phyloP scores from a whole-genome alignment of 2,113 vertebrate species.

The Coturnix japonica region DNA sequence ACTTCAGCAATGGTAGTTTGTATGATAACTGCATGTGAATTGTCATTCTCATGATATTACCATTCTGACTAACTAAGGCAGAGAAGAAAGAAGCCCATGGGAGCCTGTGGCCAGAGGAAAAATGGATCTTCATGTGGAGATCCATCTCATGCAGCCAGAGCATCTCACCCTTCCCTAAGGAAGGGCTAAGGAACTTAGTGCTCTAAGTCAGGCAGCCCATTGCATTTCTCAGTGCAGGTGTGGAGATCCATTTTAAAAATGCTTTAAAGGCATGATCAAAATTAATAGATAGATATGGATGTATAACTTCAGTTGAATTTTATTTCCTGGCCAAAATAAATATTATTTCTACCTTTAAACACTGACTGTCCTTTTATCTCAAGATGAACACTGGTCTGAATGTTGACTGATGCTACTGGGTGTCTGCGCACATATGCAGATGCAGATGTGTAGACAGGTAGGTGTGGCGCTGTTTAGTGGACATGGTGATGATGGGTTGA shows the following conservation, averaged over 20 bases:
- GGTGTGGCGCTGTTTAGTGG: too few relatives aligned
- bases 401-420: background rate
- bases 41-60: background rate
- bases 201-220: background rate
- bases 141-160: too few relatives aligned
- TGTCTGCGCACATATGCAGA: fast-evolving
- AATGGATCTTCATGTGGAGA: background rate
- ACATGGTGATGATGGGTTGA: too few relatives aligned
- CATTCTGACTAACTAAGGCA: fast-evolving
- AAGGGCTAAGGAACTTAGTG: background rate
- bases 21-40: background rate
- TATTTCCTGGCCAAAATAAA: background rate
- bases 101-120: background rate
- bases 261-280: background rate
- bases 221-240: background rate
- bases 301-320: background rate
- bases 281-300: too few relatives aligned
- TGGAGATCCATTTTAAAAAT: fast-evolving
- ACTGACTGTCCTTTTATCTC: background rate
- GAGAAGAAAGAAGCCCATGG: background rate
- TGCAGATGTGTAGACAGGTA: too few relatives aligned
- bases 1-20: background rate
- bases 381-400: background rate
- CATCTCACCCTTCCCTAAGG: background rate
- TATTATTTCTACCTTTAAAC: background rate